These are phyloP conservation scores for Gymnocypris eckloni DNA, from an alignment of 2,797 vertebrate genomes.

Conservation along the genomic window DNA sequence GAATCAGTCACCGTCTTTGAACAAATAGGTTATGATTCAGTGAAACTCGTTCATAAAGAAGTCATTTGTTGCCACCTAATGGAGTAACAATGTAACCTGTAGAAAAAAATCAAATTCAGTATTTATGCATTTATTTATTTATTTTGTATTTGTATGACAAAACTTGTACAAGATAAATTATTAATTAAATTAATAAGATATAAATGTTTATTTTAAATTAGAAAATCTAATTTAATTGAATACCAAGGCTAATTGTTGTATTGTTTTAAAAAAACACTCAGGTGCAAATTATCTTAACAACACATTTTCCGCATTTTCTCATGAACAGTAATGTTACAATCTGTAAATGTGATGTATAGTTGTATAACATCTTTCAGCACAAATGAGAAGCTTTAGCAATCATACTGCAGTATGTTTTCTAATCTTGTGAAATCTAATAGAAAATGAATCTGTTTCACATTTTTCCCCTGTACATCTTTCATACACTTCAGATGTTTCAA, in stretches of 20 bases:
- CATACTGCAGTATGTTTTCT: constrained; percentile 13
- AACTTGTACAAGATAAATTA: neutral
- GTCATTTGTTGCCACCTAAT: neutral
- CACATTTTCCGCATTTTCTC: neutral
- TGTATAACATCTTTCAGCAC: neutral
- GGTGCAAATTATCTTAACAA: neutral
- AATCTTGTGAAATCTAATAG: constrained; percentile 44
- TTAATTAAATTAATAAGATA: neutral
- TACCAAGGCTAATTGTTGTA: neutral
- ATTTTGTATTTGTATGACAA: neutral
- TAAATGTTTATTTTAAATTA: neutral
- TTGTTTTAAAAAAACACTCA: neutral
- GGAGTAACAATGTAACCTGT: neutral
- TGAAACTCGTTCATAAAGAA: neutral
- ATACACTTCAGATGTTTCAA: constrained; percentile 36
- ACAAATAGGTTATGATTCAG: neutral
- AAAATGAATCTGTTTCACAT: constrained; percentile 38
- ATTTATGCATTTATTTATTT: neutral
- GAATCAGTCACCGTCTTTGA: neutral
- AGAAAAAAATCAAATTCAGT: neutral
- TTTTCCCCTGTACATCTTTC: constrained; percentile 1
- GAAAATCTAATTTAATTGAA: neutral
- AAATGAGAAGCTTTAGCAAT: constrained; percentile 16
- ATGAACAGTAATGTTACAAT: neutral
- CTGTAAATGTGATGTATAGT: neutral